phyloP scores from a whole-genome alignment of 2,113 vertebrate species.

The Casuarius casuarius region DNA sequence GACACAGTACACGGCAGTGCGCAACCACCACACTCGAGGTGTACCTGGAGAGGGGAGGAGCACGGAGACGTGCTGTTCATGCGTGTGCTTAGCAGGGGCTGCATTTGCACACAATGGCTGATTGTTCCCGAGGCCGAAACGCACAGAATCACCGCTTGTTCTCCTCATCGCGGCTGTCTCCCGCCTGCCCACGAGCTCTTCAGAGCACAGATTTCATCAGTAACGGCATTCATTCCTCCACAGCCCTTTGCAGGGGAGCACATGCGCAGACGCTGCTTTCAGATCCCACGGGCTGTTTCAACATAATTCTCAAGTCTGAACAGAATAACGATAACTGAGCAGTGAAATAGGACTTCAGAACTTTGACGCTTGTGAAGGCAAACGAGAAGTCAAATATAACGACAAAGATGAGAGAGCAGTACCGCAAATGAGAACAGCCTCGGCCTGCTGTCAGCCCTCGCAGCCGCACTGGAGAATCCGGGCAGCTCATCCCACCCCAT shows the following conservation, averaged over 20 bases:
- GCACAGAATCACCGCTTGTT: not conserved
- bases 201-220: not conserved
- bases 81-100: not conserved
- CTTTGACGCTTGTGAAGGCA: not conserved
- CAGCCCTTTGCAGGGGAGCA: not conserved
- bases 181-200: not conserved
- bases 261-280: fast-evolving
- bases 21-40: not conserved
- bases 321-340: not conserved
- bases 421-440: not conserved
- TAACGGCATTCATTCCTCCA: not conserved
- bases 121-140: not conserved
- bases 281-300: fast-evolving
- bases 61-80: not conserved
- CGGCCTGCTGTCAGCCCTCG: not conserved
- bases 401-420: not conserved
- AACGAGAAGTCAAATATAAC: not conserved
- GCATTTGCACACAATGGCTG: not conserved
- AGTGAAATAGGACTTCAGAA: not conserved
- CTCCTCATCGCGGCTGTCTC: not conserved
- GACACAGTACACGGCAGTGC: not conserved
- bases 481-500: not conserved
- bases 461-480: fast-evolving
- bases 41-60: not conserved
- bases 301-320: not conserved